phyloP scores from a whole-genome alignment of 2,113 vertebrate species.

The Sminthopsis crassicaudata region DNA sequence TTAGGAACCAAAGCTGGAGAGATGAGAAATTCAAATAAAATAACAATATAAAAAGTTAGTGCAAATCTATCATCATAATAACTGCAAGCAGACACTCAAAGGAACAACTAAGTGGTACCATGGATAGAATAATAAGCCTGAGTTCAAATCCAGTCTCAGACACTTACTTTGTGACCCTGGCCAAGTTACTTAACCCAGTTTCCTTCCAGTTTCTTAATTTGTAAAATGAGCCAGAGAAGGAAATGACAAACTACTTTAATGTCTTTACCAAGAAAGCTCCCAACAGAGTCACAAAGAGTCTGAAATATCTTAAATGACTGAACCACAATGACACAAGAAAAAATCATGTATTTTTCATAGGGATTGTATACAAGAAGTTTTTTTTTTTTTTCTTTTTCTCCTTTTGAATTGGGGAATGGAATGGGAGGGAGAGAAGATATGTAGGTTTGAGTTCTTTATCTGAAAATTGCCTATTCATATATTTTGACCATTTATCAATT shows the following conservation, averaged over 20 bases:
- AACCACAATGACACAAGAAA: background rate
- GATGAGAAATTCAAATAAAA: background rate
- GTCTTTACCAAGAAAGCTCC: no score
- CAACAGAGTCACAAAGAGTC: background rate
- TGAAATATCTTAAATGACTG: background rate
- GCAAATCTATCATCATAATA: background rate
- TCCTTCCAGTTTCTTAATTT: background rate
- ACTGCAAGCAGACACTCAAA: background rate
- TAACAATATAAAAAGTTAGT: background rate
- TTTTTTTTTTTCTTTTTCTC: background rate
- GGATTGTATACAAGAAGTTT: background rate
- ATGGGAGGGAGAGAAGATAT: background rate
- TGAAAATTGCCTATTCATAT: no score
- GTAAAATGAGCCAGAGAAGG: background rate
- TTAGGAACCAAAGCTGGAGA: background rate
- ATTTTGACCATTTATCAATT: no score
- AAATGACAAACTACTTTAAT: background rate
- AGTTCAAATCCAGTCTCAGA: background rate
- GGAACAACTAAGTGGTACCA: background rate
- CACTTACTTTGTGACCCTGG: no score
- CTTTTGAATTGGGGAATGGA: background rate
- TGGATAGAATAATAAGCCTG: no score
- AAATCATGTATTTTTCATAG: background rate
- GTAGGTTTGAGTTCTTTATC: no score
- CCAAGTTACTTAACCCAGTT: background rate